Evolutionary conservation across 2,888 invertebrate genomes (phyloP).

Genomic region (Diploptera punctata): DNA sequence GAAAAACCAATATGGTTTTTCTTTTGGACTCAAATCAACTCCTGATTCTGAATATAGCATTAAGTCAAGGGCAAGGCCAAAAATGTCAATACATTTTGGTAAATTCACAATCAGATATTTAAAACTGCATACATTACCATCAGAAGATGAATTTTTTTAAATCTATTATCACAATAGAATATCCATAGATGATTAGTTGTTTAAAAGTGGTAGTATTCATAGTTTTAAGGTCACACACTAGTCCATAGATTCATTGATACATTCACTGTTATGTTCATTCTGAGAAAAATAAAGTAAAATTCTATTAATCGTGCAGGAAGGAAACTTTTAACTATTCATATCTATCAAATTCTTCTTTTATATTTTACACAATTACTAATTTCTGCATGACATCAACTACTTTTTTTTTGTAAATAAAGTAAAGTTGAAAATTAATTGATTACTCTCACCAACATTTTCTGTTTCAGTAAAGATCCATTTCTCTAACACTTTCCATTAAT

Average conservation of each 20-base stretch:
- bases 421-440: too few relatives aligned
- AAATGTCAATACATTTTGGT: not conserved
- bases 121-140: not conserved
- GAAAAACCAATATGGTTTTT: not conserved
- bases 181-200: constrained; percentile 24
- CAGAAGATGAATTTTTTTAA: not conserved
- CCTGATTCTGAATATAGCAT: not conserved
- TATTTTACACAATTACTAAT: not conserved
- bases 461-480: too few relatives aligned
- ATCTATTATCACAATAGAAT: constrained; percentile 35
- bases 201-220: not conserved
- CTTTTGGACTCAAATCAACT: not conserved
- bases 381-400: not conserved
- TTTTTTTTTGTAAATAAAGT: too few relatives aligned
- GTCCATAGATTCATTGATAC: not conserved
- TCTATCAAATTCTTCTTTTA: too few relatives aligned
- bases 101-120: constrained; percentile 12
- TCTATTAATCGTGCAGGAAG: not conserved
- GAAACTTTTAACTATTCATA: not conserved
- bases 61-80: not conserved
- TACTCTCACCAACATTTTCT: too few relatives aligned
- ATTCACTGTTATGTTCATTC: not conserved
- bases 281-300: not conserved
- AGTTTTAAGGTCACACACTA: not conserved
- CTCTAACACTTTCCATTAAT: too few relatives aligned